Base-by-base conservation (phyloP, 1,140 invertebrate genomes). In the Pseudomyrmex sp. region DNA sequence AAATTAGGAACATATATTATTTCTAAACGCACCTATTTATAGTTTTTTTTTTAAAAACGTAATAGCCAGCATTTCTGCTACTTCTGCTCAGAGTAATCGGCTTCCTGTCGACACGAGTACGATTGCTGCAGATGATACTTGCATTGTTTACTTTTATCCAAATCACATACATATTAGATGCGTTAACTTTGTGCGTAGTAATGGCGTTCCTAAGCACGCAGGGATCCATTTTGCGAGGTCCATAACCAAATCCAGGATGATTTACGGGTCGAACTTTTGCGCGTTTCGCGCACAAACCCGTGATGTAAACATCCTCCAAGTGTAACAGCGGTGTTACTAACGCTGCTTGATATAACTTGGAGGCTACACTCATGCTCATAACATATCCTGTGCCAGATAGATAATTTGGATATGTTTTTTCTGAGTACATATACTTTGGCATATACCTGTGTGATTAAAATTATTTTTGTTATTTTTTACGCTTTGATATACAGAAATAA, bases 251-350 rank as follows among this genome's bases (percentile, higher is more conserved):
- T 12, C 95, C 95, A n/a, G 94, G 91, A 91, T 96, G 94, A 92
- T 96, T 95, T 2, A 93, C 88, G 2, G 96, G 96, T 54, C 90
- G 93, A 8, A 96, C 89, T 69, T 94, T 93, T 8, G 95, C 95
- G 59, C 90, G 89, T 65, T 92, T 93, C 1, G 95, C 95, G 84
- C 95, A 95, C 54, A 96, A 90, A 48, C 98, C 98, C 7, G 98
- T 98, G 15, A 98, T 95, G 91, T 97, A 98, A 65, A 98, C 96
- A 91, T 98, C 98, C 91, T 98, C 98, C 23, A 98, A 92, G 90
- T 98, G 97, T 83, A 98, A 95, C 52, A 97, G 94, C 8, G 96
- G 95, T 12, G 96, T 97, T 59, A 93, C 93, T 1, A 98, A 90
- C 0, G 97, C 96, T 15, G 96, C 95, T 23, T 95, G 91, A 90